phyloP scores from a whole-genome alignment of 1,140 invertebrate genomes.

The Homarus americanus region DNA sequence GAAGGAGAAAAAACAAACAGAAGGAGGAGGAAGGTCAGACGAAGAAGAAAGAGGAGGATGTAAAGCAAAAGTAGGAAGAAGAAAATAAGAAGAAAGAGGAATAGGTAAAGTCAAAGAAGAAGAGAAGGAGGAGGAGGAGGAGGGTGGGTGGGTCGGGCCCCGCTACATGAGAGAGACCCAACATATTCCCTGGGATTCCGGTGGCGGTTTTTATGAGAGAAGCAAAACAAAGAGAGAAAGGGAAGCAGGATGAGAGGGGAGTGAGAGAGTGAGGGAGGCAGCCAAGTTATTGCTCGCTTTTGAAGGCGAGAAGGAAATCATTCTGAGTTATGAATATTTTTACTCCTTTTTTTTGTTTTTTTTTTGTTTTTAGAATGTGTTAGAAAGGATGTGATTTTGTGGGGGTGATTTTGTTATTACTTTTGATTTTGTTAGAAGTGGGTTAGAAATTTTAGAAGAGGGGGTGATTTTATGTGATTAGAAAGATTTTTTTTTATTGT shows the following conservation, averaged over 20 bases:
- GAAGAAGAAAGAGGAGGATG: conserved; percentile 19
- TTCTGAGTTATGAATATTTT: conserved; percentile 63
- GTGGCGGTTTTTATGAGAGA: conserved; percentile 47
- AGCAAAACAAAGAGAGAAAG: conserved; percentile 56
- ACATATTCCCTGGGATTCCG: conserved; percentile 56
- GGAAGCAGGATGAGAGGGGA: conserved; percentile 45
- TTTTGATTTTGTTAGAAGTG: too few relatives aligned
- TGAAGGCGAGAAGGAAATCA: conserved; percentile 64
- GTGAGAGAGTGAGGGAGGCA: conserved; percentile 44
- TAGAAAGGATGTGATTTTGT: background rate
- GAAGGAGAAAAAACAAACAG: background rate
- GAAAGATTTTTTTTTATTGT: too few relatives aligned
- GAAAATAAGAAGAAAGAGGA: conserved; percentile 2
- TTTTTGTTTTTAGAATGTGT: background rate
- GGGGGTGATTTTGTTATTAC: background rate
- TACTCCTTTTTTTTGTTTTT: too few relatives aligned
- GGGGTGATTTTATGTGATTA: too few relatives aligned
- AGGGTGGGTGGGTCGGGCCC: background rate
- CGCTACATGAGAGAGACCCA: conserved; percentile 33
- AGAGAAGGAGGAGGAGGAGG: background rate
- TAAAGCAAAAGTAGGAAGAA: conserved; percentile 11
- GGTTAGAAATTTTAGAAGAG: too few relatives aligned
- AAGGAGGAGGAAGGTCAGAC: background rate
- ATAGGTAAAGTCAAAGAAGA: background rate
- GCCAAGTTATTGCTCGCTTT: conserved; percentile 53